Evolutionary conservation across 2,113 vertebrate genomes (phyloP).

Genomic region (Xenopus borealis): DNA sequence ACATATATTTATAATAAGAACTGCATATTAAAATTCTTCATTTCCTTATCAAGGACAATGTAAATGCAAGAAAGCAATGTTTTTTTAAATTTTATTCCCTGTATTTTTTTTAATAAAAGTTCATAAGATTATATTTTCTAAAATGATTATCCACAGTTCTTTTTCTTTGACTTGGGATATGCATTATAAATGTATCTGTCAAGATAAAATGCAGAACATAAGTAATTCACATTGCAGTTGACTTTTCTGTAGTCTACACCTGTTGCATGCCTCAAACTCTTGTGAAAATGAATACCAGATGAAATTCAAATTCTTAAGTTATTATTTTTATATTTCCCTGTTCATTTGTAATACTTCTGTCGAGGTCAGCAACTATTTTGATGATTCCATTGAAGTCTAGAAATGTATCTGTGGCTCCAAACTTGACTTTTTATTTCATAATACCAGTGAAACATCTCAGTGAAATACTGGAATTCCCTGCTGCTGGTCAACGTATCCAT

Average conservation of each 20-base stretch:
- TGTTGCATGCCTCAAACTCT: conserved; percentile 34
- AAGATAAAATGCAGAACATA: conserved; percentile 36
- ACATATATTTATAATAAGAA: too few species aligned
- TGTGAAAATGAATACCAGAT: conserved; percentile 37
- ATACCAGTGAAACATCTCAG: not conserved
- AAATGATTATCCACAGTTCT: conserved; percentile 35
- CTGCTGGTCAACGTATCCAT: too few species aligned
- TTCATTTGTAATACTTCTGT: not conserved
- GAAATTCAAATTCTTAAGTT: conserved; percentile 17
- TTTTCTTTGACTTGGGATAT: conserved; percentile 19
- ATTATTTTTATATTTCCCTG: not conserved
- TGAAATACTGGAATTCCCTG: too few species aligned
- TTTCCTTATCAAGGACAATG: too few species aligned
- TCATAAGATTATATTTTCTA: conserved; percentile 29
- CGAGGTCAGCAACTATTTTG: not conserved
- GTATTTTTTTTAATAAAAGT: not conserved
- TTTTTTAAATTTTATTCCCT: too few species aligned
- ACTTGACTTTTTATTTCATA: not conserved
- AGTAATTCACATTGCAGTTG: conserved; percentile 20
- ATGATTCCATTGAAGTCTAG: not conserved
- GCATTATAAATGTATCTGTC: conserved; percentile 44
- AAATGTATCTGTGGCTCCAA: not conserved
- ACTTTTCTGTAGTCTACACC: conserved; percentile 33
- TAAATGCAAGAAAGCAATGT: too few species aligned
- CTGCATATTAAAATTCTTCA: too few species aligned